Conservation (phyloP, 1,140 invertebrate species). For the Pteromalus puparum region DNA sequence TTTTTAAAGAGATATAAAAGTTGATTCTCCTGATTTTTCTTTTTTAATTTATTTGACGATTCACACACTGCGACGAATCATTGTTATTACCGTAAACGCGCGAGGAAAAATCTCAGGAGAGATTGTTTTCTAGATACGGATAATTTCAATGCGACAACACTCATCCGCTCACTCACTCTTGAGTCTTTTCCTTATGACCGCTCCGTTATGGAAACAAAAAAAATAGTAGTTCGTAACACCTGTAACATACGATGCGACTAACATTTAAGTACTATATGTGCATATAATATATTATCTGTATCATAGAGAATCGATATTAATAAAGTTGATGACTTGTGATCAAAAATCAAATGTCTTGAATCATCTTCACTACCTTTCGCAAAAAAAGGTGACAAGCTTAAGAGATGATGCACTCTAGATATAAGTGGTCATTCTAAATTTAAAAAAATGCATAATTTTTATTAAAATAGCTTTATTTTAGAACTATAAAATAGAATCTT, state of each 20-base stretch:
- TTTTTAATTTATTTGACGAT: constrained; percentile 48
- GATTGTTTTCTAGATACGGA: not conserved
- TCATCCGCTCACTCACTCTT: not conserved
- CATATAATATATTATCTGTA: constrained; percentile 59
- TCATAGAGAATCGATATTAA: constrained; percentile 56
- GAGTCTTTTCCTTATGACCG: constrained; percentile 27
- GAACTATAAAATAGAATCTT: constrained; percentile 41
- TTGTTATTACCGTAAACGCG: constrained; percentile 19
- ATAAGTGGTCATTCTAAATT: not conserved
- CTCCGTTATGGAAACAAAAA: constrained; percentile 22
- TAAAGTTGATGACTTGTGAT: constrained; percentile 61
- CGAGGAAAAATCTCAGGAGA: not conserved
- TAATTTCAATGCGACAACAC: constrained; percentile 3
- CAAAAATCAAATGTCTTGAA: constrained; percentile 49
- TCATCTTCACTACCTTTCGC: not conserved
- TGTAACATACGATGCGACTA: constrained; percentile 61
- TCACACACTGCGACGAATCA: not conserved
- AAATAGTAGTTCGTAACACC: constrained; percentile 55
- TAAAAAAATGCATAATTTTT: constrained; percentile 36
- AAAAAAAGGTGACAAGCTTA: not conserved
- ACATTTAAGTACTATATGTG: constrained; percentile 58
- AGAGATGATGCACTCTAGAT: no score
- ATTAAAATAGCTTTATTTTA: constrained; percentile 52
- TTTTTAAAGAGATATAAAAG: constrained; percentile 14
- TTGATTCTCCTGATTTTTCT: constrained; percentile 30